Conservation (phyloP, 2,113 vertebrate genomes). For the Laticauda colubrina region DNA sequence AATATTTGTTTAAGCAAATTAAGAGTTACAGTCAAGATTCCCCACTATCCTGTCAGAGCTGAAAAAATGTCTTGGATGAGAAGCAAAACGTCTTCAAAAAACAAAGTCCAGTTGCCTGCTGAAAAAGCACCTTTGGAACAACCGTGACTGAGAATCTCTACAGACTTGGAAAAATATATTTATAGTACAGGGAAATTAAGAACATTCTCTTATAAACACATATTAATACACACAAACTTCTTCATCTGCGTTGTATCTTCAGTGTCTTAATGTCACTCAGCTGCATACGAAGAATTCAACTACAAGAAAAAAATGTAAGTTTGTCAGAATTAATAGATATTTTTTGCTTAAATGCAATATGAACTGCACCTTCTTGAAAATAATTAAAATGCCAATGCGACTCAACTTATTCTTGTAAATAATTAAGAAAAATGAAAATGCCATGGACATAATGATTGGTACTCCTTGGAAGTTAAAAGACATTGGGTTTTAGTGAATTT, state of each 20-base stretch:
- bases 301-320: conserved; percentile 61
- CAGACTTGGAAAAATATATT: conserved; percentile 35
- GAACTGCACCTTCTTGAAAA: not conserved
- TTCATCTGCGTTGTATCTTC: conserved; percentile 37
- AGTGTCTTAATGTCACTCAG: conserved; percentile 60
- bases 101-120: too few species aligned
- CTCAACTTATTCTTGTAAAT: not conserved
- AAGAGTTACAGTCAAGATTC: not conserved
- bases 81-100: too few species aligned
- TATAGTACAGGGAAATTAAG: conserved; percentile 48
- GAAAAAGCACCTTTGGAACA: too few species aligned
- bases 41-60: too few species aligned
- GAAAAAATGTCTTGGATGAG: too few species aligned
- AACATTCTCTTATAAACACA: not conserved
- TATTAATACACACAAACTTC: not conserved
- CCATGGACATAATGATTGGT: not conserved
- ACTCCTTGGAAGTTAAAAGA: not conserved
- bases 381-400: not conserved
- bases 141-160: too few species aligned
- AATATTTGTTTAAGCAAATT: not conserved
- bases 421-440: not conserved
- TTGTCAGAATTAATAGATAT: not conserved
- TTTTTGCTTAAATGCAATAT: not conserved
- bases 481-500: not conserved
- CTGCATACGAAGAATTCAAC: conserved; percentile 77